Base-by-base conservation (phyloP, 2,888 invertebrate species). In the Troides aeacus region DNA sequence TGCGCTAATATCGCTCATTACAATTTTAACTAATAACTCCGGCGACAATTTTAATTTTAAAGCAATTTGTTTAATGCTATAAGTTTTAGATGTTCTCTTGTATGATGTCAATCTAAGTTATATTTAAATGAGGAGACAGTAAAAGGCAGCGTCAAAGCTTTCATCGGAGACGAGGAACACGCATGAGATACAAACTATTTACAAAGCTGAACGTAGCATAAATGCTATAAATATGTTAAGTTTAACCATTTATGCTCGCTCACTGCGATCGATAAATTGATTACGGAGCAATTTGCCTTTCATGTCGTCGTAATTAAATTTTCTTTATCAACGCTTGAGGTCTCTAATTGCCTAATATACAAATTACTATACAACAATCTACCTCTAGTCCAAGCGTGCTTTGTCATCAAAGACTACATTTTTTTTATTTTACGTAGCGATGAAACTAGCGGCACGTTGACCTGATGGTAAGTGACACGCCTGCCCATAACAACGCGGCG, bases 241-340 rank as follows among this genome's bases (percentile, higher is more conserved):
- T 10, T 21, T 30, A 60, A 36, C 30, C 69, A 62, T 62, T 65
- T 65, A 58, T 21, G 21, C 53, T 53, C 21, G 39, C 24, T 46
- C 59, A 39, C 53, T 64, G 61, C 36, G 50, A 74, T 77, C 75
- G 73, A 76, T 77, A 75, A 74, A 74, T 72, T 74, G 75, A 74
- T 76, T 75, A 75, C 73, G 74, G 56, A 21, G 70, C 64, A 59
- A 72, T 62, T 71, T 68, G 72, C 67, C 74, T 71, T 74, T 61
- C 65, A 69, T 10, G 60, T 53, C 21, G 24, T 64, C 42, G 4
- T 18, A 24, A 56, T 57, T 56, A 60, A 53, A 17, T 64, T 36
- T 39, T 60, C 17, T 60, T 21, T 23, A 36, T 17, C 36, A 36
- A 36, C 46, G 24, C 15, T 58, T 63, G 18, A 36, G 2, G n/a